Conservation (phyloP, 2,888 invertebrate genomes). For the Volucella bombylans region DNA sequence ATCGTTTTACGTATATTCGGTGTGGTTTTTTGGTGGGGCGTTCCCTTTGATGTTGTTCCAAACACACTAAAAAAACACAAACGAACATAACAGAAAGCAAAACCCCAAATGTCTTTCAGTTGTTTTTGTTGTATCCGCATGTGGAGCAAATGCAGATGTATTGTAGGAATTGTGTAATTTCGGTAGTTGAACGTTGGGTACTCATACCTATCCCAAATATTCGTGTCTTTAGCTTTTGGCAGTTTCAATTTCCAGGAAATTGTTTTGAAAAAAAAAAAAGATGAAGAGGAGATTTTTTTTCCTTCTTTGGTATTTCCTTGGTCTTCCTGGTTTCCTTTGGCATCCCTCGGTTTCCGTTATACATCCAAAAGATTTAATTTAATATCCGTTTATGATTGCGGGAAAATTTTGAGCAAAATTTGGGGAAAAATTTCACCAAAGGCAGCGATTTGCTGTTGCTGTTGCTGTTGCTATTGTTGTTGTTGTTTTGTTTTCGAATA, state of each 20-base stretch:
- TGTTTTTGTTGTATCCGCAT: conserved; percentile 19
- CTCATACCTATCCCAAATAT: not conserved
- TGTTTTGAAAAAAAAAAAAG: conserved; percentile 28
- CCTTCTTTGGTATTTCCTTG: too few relatives aligned
- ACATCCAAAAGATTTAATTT: conserved; percentile 46
- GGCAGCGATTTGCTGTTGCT: conserved; percentile 4
- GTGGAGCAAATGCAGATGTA: conserved; percentile 62
- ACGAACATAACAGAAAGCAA: not conserved
- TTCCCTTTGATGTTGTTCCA: conserved; percentile 65
- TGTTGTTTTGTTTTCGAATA: conserved; percentile 3
- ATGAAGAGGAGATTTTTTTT: too few relatives aligned
- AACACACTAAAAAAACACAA: conserved; percentile 16
- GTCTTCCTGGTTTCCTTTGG: not conserved
- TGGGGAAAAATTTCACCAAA: not conserved
- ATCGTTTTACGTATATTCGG: conserved; percentile 59
- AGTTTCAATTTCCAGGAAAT: conserved; percentile 67
- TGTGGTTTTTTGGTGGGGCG: conserved; percentile 61
- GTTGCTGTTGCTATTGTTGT: not conserved
- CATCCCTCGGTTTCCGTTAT: conserved; percentile 18
- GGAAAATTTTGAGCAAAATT: not conserved
- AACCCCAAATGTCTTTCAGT: not conserved
- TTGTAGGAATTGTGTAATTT: conserved; percentile 58
- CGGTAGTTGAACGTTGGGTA: not conserved
- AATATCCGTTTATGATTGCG: conserved; percentile 63
- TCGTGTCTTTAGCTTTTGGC: conserved; percentile 62